A percentile compares a stretch with the other conserved stretches of the same genome.
phyloP scores from a whole-genome alignment of 2,113 vertebrate species.

The Malaclemys terrapin region DNA sequence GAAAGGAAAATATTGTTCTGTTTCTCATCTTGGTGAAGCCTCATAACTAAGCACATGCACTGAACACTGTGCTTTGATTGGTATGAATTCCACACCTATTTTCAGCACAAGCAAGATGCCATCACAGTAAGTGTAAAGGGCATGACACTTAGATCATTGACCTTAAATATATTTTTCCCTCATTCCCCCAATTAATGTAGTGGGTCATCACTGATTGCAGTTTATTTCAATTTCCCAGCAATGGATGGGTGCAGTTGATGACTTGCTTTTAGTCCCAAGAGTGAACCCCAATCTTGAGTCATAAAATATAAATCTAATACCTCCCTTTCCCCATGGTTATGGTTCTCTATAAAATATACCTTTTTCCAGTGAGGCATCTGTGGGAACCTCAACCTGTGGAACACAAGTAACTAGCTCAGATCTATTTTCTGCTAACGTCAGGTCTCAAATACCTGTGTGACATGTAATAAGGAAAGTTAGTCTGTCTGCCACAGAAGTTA shows the following conservation, averaged over 20 bases:
- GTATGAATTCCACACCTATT: not conserved
- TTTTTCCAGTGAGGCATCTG: not conserved
- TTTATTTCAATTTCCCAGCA: constrained; percentile 18
- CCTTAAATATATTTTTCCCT: not conserved
- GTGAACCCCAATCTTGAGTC: not conserved
- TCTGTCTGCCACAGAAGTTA: constrained; percentile 19
- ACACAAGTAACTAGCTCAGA: not conserved
- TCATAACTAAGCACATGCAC: not conserved
- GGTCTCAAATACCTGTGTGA: not conserved
- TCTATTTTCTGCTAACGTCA: not conserved
- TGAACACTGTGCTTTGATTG: not conserved
- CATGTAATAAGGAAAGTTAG: not conserved
- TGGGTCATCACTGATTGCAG: not conserved
- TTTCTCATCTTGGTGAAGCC: not conserved
- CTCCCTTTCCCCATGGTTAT: not conserved
- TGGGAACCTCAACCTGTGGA: not conserved
- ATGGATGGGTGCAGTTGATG: not conserved
- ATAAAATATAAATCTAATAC: not conserved
- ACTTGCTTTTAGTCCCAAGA: not conserved
- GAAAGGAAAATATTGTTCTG: not conserved
- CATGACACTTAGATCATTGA: not conserved
- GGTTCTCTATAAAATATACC: not conserved
- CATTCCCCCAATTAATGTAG: not conserved
- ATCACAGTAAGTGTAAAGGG: not conserved
- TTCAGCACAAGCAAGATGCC: not conserved